Base-by-base conservation (phyloP, 2,113 vertebrate species). In the Solea senegalensis region DNA sequence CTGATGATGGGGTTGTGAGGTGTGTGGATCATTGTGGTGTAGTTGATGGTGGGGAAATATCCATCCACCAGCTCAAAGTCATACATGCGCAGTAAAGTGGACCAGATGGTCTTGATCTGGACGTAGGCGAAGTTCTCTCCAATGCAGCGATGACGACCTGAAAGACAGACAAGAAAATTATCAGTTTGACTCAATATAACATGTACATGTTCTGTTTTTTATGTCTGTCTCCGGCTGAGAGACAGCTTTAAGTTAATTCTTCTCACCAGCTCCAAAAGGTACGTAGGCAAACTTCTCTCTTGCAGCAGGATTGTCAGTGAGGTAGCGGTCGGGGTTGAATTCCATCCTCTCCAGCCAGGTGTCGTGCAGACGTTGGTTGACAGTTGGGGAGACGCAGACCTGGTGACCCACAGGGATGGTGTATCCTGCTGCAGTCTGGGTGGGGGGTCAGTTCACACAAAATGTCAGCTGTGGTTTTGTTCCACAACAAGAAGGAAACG, bases 41-140 rank as follows among this genome's bases (percentile, higher is more conserved):
- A 99, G 93, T 99, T 98, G 82, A 99, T 93, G 10, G 93, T 90
- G 6, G 97, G 98, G 86, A 99, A 99, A 83, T 97, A 96, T 69
- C 93, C 95, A 51, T 98, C 88, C 49, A 95, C 87, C 48, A 99
- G 96, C 60, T 99, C 95, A 78, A 98, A 99, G 70, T 98, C 92
- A 43, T 93, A 99, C 81, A 96, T 76, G 52, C 96, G 96, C 80
- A 99, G 93, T 92, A 99, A 74, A 46, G 94, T 97, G 43, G 98
- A 98, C 97, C 97, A 99, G 87, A 99, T 96, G 16, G 97, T 98
- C 93, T 99, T 99, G 80, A 99, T 98, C 82, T 99, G 98, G 78
- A 98, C 94, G 5, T 98, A 99, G 13, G 97, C 97, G 7, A 99
- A 99, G 89, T 99, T 97, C 86, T 99, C 98, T 57, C 98, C 98